phyloP scores from a whole-genome alignment of 2,113 vertebrate species.

The Upupa epops region DNA sequence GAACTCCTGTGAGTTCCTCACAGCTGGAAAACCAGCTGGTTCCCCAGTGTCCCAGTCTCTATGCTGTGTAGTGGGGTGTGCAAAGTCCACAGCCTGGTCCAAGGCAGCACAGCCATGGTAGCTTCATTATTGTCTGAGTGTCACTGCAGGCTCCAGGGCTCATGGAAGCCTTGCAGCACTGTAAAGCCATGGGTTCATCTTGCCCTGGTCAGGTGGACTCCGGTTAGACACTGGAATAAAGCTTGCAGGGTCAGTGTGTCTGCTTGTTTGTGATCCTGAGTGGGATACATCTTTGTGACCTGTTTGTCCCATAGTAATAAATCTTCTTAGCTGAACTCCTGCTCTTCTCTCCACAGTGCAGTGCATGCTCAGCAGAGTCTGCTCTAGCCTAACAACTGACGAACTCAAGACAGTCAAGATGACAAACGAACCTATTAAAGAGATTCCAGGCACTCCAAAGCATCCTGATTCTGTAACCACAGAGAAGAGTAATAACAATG shows the following conservation, averaged over 20 bases:
- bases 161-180: neutral
- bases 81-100: neutral
- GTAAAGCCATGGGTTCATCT: fast-evolving
- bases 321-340: neutral
- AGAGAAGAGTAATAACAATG: constrained; percentile 77
- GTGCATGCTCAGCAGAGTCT: neutral
- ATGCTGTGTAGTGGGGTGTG: neutral
- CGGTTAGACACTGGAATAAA: neutral
- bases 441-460: constrained; percentile 78
- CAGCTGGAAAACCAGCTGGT: neutral
- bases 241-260: neutral
- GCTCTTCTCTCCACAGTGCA: constrained; percentile 57
- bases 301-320: neutral
- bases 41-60: neutral
- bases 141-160: neutral
- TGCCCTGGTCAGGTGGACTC: neutral
- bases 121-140: neutral
- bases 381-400: constrained; percentile 13
- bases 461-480: constrained; percentile 64
- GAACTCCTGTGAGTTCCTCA: neutral
- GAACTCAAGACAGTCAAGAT: constrained; percentile 58
- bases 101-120: neutral
- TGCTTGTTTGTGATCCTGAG: neutral
- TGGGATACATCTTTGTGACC: neutral
- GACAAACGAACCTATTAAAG: constrained; percentile 84